Conservation (phyloP, 1,140 invertebrate genomes). For the Drosophila bipectinata region DNA sequence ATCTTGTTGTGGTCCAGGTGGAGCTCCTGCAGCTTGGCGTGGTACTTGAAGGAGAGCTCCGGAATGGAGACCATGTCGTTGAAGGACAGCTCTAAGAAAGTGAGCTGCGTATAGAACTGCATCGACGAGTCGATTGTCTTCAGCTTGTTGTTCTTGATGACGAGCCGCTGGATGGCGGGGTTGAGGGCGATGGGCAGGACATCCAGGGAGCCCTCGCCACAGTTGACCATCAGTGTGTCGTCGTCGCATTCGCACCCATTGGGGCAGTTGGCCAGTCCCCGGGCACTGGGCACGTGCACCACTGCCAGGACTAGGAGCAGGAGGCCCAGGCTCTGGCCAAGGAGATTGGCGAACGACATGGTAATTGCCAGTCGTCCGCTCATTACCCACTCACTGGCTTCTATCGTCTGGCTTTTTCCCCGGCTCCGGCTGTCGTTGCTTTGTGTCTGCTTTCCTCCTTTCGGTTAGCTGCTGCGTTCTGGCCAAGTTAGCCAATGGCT, state of each 20-base stretch:
- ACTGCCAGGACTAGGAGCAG: conserved; percentile 16
- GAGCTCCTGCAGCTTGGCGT: conserved; percentile 91
- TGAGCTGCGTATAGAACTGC: conserved; percentile 93
- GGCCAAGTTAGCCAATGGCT: conserved; percentile 80
- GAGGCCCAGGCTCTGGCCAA: conserved; percentile 26
- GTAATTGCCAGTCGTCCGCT: conserved; percentile 73
- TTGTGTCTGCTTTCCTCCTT: conserved; percentile 22
- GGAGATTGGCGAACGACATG: conserved; percentile 61
- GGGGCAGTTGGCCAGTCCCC: conserved; percentile 88
- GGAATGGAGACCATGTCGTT: conserved; percentile 93
- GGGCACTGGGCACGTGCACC: conserved; percentile 38
- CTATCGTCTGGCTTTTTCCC: conserved; percentile 24
- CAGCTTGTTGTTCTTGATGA: conserved; percentile 93
- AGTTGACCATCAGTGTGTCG: conserved; percentile 93
- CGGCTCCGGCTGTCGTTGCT: conserved; percentile 1
- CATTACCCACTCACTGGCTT: conserved; percentile 32
- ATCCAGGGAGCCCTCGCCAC: conserved; percentile 92
- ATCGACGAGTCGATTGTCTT: conserved; percentile 94
- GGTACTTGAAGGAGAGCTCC: conserved; percentile 90
- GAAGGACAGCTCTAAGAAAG: conserved; percentile 92
- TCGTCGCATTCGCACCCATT: conserved; percentile 93
- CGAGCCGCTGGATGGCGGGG: conserved; percentile 92
- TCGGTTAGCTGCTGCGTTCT: conserved; percentile 74
- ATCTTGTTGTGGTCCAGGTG: conserved; percentile 94
- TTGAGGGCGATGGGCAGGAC: conserved; percentile 96